These are phyloP conservation scores for Noctua fimbriata DNA, from an alignment of 2,888 invertebrate species.

Conservation along the genomic window DNA sequence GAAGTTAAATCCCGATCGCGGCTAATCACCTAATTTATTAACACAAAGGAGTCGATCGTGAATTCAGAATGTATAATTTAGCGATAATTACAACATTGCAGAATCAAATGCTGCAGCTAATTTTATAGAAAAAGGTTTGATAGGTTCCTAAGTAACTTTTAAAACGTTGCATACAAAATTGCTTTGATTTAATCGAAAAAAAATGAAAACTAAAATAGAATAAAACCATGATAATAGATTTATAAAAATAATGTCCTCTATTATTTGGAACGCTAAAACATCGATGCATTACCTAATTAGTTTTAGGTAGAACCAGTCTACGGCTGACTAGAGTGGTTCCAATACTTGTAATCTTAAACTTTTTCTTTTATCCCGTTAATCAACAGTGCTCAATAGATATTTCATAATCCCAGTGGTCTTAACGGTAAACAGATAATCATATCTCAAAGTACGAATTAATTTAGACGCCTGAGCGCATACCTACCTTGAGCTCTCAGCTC, in stretches of 20 bases:
- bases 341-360: slow-evolving; percentile 22
- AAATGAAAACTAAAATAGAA: not conserved
- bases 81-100: slow-evolving; percentile 22
- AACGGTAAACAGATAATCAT: slow-evolving; percentile 71
- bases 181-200: not conserved
- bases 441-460: slow-evolving; percentile 78
- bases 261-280: slow-evolving; percentile 14
- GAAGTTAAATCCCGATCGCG: slow-evolving; percentile 68
- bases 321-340: slow-evolving; percentile 15
- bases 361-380: slow-evolving; percentile 43
- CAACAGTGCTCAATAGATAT: slow-evolving; percentile 27
- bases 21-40: slow-evolving; percentile 56
- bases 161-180: not conserved
- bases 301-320: slow-evolving; percentile 30
- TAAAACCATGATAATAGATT: no score
- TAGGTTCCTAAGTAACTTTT: not conserved
- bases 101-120: slow-evolving; percentile 5
- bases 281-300: slow-evolving; percentile 18
- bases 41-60: slow-evolving; percentile 39
- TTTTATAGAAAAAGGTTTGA: not conserved
- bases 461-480: slow-evolving; percentile 76
- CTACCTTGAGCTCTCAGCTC: slow-evolving; percentile 74
- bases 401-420: slow-evolving; percentile 59
- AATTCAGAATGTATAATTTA: slow-evolving; percentile 50
- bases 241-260: slow-evolving; percentile 17